A percentile compares a stretch with the other conserved stretches of the same genome.
Conservation (phyloP, 2,888 invertebrate genomes). For the Cryptus armator region DNA sequence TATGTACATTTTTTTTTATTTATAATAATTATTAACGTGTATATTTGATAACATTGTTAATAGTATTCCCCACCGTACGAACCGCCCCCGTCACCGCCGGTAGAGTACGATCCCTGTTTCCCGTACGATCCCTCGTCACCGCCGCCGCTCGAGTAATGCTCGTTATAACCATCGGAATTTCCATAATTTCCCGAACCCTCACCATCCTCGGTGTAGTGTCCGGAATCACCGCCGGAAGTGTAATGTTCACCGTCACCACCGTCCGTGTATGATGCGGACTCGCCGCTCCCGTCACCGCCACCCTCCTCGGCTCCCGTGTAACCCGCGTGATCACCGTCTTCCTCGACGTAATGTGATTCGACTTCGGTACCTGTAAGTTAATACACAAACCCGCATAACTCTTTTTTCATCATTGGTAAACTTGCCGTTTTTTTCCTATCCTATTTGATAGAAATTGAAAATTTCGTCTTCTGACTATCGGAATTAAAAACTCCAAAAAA, state of each 20-base stretch:
- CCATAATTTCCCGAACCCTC: constrained; percentile 76
- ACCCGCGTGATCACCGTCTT: constrained; percentile 73
- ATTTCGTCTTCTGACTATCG: too few relatives aligned
- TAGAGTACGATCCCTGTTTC: constrained; percentile 74
- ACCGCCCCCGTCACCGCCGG: constrained; percentile 71
- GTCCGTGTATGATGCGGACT: constrained; percentile 67
- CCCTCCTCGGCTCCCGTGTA: constrained; percentile 68
- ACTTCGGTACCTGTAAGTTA: constrained; percentile 77
- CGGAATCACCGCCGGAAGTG: constrained; percentile 74
- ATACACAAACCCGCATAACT: neutral
- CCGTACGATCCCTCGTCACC: constrained; percentile 76
- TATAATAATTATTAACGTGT: neutral
- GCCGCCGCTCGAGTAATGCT: constrained; percentile 76
- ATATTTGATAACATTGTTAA: constrained; percentile 19
- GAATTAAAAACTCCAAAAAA: too few relatives aligned
- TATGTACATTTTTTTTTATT: constrained; percentile 43
- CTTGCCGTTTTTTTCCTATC: neutral
- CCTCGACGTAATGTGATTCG: constrained; percentile 75
- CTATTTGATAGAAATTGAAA: too few relatives aligned
- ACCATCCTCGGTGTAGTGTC: constrained; percentile 72
- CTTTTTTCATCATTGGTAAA: neutral
- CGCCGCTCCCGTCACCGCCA: constrained; percentile 70
- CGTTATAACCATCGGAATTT: constrained; percentile 73
- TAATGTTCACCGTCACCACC: constrained; percentile 75
- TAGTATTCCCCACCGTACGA: constrained; percentile 71